These are phyloP conservation scores for Protonemura montana DNA, from an alignment of 2,888 invertebrate genomes.

Conservation along the genomic window DNA sequence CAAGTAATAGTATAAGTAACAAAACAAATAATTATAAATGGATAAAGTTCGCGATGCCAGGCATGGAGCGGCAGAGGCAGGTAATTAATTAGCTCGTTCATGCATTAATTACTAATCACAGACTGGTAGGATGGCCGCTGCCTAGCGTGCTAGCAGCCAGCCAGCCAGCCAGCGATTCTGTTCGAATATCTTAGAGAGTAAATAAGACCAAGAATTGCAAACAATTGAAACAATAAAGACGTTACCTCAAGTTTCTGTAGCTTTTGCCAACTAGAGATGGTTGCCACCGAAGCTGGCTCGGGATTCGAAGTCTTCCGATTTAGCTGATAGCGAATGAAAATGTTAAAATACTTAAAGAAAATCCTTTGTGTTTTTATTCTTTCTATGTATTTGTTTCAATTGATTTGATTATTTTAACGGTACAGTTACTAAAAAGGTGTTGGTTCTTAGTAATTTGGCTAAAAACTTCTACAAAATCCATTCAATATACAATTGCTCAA, in stretches of 20 bases:
- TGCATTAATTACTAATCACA: constrained; percentile 40
- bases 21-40: constrained; percentile 41
- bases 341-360: too few relatives aligned
- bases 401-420: too few relatives aligned
- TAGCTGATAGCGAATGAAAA: too few relatives aligned
- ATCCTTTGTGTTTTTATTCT: too few relatives aligned
- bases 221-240: constrained; percentile 41
- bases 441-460: too few relatives aligned
- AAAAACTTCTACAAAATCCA: too few relatives aligned
- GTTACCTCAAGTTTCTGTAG: constrained; percentile 31
- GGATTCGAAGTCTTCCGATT: too few relatives aligned
- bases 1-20: constrained; percentile 22
- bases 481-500: too few relatives aligned
- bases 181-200: constrained; percentile 31
- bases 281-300: neutral
- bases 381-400: too few relatives aligned
- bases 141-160: neutral
- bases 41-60: constrained; percentile 26
- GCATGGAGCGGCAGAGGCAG: constrained; percentile 10
- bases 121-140: constrained; percentile 33
- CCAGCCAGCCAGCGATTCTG: constrained; percentile 9
- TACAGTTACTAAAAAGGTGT: too few relatives aligned
- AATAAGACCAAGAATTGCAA: constrained; percentile 37
- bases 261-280: constrained; percentile 9
- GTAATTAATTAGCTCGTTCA: constrained; percentile 37